Evolutionary conservation across 2,113 vertebrate genomes (phyloP).

Genomic region (Tenrec ecaudatus): DNA sequence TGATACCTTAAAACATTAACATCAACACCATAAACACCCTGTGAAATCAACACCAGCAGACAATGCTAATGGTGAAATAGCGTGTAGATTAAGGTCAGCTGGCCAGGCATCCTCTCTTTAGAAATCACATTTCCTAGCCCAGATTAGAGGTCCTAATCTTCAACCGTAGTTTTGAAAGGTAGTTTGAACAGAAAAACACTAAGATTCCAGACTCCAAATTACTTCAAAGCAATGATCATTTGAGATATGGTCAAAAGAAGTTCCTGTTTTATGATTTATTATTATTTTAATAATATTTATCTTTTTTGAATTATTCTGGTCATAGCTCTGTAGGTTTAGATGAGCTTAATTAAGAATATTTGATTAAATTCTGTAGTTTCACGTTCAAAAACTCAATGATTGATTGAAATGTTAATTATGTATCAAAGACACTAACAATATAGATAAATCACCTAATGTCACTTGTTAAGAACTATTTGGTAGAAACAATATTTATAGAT

Average conservation of each 20-base stretch:
- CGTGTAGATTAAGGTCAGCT: neutral
- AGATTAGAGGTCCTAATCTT: too few relatives aligned
- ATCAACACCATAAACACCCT: neutral
- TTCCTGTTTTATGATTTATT: neutral
- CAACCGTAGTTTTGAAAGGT: neutral
- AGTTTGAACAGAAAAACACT: slow-evolving; percentile 39
- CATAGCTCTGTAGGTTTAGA: neutral
- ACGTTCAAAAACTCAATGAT: neutral
- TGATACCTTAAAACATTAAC: neutral
- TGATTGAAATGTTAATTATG: neutral
- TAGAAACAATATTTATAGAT: neutral
- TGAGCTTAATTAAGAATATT: neutral
- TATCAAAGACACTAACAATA: neutral
- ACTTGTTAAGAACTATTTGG: neutral
- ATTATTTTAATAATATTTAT: neutral
- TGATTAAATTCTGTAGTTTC: neutral
- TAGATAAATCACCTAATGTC: neutral
- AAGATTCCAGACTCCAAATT: slow-evolving; percentile 43
- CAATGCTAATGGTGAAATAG: neutral
- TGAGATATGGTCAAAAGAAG: slow-evolving; percentile 17
- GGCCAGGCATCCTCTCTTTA: neutral
- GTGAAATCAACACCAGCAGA: neutral
- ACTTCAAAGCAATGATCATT: slow-evolving; percentile 46
- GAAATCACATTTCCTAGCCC: neutral
- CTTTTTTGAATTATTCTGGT: neutral